phyloP scores from a whole-genome alignment of 2,113 vertebrate genomes.

The Alouatta palliata region DNA sequence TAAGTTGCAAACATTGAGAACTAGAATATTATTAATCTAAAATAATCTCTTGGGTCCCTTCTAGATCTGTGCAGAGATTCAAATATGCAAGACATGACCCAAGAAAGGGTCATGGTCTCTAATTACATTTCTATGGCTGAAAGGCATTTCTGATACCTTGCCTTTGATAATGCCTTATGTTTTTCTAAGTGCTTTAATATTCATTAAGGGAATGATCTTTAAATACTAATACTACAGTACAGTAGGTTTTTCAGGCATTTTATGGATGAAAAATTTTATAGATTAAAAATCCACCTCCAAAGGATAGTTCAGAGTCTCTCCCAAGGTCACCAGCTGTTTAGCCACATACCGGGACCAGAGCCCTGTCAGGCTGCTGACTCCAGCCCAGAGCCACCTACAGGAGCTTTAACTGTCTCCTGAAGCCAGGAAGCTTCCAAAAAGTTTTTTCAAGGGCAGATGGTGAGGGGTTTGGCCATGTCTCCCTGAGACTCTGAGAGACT shows the following conservation, averaged over 20 bases:
- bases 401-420: neutral
- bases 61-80: slow-evolving; percentile 17
- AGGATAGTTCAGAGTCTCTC: neutral
- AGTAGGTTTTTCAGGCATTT: neutral
- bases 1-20: neutral
- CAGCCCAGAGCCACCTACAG: neutral
- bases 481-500: neutral
- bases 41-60: neutral
- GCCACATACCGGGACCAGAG: neutral
- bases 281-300: neutral
- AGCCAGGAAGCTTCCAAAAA: neutral
- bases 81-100: neutral
- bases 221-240: slow-evolving; percentile 1
- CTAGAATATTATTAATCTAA: slow-evolving; percentile 30
- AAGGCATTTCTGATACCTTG: neutral
- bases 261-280: neutral
- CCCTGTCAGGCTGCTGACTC: neutral
- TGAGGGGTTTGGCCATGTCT: neutral
- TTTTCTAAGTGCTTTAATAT: slow-evolving; percentile 46
- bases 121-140: neutral
- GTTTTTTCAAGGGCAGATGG: neutral
- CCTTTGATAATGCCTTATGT: slow-evolving; percentile 13
- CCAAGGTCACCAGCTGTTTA: neutral
- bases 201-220: slow-evolving; percentile 43
- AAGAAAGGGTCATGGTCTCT: neutral